Evolutionary conservation across 2,888 invertebrate species (phyloP).

Genomic region (Drosophila diplacantha): DNA sequence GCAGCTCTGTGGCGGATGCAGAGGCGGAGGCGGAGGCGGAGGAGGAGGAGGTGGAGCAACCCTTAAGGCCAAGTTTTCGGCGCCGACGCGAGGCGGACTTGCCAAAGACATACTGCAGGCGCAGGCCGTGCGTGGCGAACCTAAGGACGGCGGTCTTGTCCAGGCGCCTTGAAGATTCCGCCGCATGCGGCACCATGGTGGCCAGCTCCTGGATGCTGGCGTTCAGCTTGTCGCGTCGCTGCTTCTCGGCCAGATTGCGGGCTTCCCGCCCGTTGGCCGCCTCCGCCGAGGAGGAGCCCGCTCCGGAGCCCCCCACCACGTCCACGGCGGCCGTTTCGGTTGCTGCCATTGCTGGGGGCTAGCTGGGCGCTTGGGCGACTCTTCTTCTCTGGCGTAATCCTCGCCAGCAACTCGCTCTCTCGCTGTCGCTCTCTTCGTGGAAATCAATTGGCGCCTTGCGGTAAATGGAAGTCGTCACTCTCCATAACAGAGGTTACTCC

Average conservation of each 20-base stretch:
- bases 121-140: conserved; percentile 89
- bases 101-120: conserved; percentile 83
- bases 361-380: neutral
- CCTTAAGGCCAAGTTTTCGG: conserved; percentile 41
- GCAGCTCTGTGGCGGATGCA: conserved; percentile 5
- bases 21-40: neutral
- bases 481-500: conserved; percentile 58
- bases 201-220: conserved; percentile 90
- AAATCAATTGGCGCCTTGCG: conserved; percentile 56
- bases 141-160: conserved; percentile 95
- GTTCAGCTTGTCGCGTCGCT: conserved; percentile 92
- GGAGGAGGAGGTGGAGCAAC: conserved; percentile 1
- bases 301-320: conserved; percentile 38
- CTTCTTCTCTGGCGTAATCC: conserved; percentile 2
- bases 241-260: conserved; percentile 93
- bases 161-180: conserved; percentile 87
- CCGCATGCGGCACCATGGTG: conserved; percentile 88
- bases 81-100: conserved; percentile 61
- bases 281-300: conserved; percentile 22
- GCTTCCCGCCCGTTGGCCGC: conserved; percentile 84
- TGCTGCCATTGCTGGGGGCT: conserved; percentile 49
- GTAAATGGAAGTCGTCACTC: conserved; percentile 67
- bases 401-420: conserved; percentile 1
- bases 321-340: conserved; percentile 41
- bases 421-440: neutral